Evolutionary conservation across 2,888 invertebrate species (phyloP).

Genomic region (Podabrus alpinus): DNA sequence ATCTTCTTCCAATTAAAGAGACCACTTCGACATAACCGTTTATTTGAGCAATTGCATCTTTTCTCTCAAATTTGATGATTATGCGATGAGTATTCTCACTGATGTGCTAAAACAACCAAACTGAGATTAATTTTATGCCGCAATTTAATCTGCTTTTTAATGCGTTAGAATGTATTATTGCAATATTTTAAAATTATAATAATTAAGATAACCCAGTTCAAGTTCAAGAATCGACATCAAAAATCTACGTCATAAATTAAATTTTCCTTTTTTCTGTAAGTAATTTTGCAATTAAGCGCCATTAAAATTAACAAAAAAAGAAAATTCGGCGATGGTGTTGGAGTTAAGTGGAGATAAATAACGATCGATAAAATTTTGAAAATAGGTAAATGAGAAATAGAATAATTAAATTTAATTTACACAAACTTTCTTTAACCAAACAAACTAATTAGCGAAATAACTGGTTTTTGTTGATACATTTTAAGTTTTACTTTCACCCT

Average conservation of each 20-base stretch:
- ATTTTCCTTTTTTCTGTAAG: neutral
- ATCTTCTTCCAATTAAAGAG: neutral
- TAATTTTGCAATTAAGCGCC: neutral
- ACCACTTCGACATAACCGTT: conserved; percentile 7
- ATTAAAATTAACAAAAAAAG: no score
- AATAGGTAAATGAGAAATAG: neutral
- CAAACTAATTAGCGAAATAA: neutral
- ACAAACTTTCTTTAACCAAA: conserved; percentile 1
- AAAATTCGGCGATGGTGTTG: no score
- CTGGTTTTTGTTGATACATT: neutral
- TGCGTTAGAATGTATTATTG: no score
- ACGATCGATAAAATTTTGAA: neutral
- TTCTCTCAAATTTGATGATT: neutral
- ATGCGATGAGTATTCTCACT: no score
- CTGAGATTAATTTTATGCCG: neutral
- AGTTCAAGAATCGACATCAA: neutral
- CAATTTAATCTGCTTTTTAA: no score
- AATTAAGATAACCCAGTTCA: neutral
- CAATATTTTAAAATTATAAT: neutral
- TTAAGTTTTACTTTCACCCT: neutral
- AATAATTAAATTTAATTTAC: neutral
- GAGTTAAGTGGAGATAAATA: neutral
- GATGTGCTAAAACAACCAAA: neutral
- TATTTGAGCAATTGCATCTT: conserved; percentile 11
- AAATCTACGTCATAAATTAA: neutral